Percentiles rank a stretch among this genome's conserved stretches.
Evolutionary conservation across 1,140 invertebrate genomes (phyloP).

Genomic region (Cyphomyrmex costatus): DNA sequence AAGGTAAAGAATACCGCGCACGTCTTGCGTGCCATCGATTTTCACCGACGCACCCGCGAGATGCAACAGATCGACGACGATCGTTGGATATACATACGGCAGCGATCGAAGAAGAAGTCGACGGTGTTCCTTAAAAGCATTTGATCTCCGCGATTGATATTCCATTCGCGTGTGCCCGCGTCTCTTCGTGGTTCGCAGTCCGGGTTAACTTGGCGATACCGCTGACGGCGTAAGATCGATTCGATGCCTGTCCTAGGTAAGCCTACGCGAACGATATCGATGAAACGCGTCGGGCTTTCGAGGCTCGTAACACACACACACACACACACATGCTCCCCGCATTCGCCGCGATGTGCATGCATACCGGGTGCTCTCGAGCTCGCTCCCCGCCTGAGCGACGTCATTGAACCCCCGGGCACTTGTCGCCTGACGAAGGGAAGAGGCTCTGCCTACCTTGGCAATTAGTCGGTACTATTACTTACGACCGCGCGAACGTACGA

Average conservation of each 20-base stretch:
- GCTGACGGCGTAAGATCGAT: conserved; percentile 77
- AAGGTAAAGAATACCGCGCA: background rate
- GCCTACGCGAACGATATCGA: conserved; percentile 72
- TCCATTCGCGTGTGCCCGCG: conserved; percentile 79
- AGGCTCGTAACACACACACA: conserved; percentile 44
- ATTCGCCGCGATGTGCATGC: conserved; percentile 43
- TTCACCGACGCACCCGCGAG: conserved; percentile 5
- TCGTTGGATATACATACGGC: conserved; percentile 9
- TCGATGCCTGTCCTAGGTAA: conserved; percentile 74
- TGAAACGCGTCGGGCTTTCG: conserved; percentile 66
- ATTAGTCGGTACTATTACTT: conserved; percentile 58
- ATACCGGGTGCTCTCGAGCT: conserved; percentile 55
- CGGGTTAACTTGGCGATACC: conserved; percentile 77
- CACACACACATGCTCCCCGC: conserved; percentile 13
- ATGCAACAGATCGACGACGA: conserved; percentile 42
- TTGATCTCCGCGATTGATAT: conserved; percentile 83
- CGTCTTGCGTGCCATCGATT: conserved; percentile 26
- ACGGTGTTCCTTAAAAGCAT: conserved; percentile 79
- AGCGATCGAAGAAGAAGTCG: conserved; percentile 61
- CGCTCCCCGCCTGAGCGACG: conserved; percentile 1
- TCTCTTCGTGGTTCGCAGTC: conserved; percentile 76
- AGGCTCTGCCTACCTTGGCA: conserved; percentile 44
- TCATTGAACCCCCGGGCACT: conserved; percentile 47
- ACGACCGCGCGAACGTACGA: conserved; percentile 24
- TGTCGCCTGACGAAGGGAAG: conserved; percentile 46